Evolutionary conservation across 2,888 invertebrate genomes (phyloP), one percentile per base, ranked within the genome.

Genomic region (Acrocera orbiculus): DNA sequence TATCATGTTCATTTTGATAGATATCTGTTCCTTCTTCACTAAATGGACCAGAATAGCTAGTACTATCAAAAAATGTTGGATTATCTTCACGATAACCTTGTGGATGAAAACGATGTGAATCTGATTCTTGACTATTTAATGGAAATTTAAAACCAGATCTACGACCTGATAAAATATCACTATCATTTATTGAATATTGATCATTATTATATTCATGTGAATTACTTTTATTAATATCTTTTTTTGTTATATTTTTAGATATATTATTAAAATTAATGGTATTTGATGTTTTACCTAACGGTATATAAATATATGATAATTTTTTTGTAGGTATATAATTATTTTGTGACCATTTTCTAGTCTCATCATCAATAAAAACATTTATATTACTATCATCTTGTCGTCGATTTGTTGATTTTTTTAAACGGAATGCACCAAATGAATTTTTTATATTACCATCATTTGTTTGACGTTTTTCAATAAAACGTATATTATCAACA

Each of bases 71-170:
- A 27, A 57, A 54, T 13, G 52, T 47, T 23, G 54, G 53, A 36
- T 47, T 54, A 33, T 61, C 60, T 42, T 61, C 60, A 22, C 61
- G 56, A 42, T 61, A 61, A 17, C 49, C 50, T 39, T 58, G 58
- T 4, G 60, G 60, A 30, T 57, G 50, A 38, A 60, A 61, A 13
- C 58, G 54, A 39, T 46, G 54, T 11, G 57, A 50, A 11, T 55
- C 54, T 39, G 51, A 53, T 19, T 55, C 41, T 22, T 50, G 54
- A 40, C 56, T 57, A 41, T 52, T 52, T 7, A 19, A 7, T 34
- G 58, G 54, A 43, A 61, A 61, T 38, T 56, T 51, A 29, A 61
- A 58, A 32, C 60, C 61, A 20, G 55, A 56, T 9, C 60, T 53
- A 0, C 59, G 53, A 34, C 56, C 58, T 15, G 55, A 51, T 20